Percentiles rank a stretch among this genome's conserved stretches.
phyloP scores from a whole-genome alignment of 2,113 vertebrate genomes.

The Jaculus jaculus region DNA sequence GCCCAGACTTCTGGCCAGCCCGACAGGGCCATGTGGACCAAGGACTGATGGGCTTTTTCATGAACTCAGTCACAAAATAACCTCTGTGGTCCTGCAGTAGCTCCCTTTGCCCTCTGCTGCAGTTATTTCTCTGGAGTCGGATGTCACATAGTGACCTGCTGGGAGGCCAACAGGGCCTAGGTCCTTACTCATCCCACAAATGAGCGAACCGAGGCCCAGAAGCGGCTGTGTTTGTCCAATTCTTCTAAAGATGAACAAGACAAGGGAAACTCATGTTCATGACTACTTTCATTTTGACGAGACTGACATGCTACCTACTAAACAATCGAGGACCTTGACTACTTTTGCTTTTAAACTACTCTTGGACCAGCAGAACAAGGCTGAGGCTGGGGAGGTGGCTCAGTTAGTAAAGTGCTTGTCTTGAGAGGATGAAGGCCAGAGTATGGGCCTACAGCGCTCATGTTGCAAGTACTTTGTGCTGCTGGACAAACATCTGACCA shows the following conservation, averaged over 20 bases:
- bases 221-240: not conserved
- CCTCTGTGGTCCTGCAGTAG: rapidly evolving
- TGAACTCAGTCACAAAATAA: not conserved
- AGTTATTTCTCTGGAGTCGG: not conserved
- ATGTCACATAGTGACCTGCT: no score
- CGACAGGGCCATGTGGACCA: not conserved
- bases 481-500: no score
- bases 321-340: not conserved
- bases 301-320: no score
- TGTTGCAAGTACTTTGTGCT: no score
- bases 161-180: not conserved
- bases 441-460: no score
- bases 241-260: not conserved
- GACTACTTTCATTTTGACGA: not conserved
- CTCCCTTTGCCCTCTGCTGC: not conserved
- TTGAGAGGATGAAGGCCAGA: no score
- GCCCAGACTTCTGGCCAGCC: not conserved
- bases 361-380: not conserved
- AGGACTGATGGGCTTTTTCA: not conserved
- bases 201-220: not conserved
- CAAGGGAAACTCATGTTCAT: slow-evolving; percentile 1
- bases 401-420: no score
- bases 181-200: not conserved
- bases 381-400: no score
- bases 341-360: not conserved